Evolutionary conservation across 2,797 vertebrate species (phyloP).

Genomic region (Mus minutoides): DNA sequence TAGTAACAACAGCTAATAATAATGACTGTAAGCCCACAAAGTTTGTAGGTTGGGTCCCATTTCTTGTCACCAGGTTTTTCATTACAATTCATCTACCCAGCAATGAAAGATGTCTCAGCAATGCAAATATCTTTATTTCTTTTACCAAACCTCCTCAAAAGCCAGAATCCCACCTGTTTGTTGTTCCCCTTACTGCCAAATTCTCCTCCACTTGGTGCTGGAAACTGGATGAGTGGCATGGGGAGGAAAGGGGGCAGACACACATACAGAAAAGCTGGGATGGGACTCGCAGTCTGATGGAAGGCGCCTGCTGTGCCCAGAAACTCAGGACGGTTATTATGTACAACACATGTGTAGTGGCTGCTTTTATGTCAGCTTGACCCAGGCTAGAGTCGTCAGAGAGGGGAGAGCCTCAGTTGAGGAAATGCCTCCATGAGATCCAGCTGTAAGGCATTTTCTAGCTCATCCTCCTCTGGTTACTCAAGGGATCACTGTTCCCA

Average conservation of each 20-base stretch:
- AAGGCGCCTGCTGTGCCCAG: background rate
- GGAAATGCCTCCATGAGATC: background rate
- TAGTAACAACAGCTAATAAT: background rate
- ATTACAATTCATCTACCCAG: background rate
- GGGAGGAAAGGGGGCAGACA: background rate
- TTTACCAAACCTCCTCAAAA: slow-evolving; percentile 29
- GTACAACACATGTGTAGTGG: background rate
- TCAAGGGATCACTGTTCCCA: background rate
- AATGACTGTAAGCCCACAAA: background rate
- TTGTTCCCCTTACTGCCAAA: background rate
- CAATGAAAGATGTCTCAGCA: background rate
- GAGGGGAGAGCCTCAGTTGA: background rate
- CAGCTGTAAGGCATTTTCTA: background rate
- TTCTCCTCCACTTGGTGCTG: background rate
- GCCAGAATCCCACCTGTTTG: background rate
- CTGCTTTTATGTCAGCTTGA: background rate
- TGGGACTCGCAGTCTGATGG: background rate
- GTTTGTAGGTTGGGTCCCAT: background rate
- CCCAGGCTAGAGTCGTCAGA: background rate
- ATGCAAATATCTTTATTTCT: background rate
- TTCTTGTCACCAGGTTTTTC: background rate
- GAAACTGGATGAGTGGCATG: background rate
- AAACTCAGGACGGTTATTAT: background rate
- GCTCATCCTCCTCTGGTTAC: background rate
- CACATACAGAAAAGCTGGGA: background rate